Conservation (phyloP, 2,797 vertebrate genomes). For the Chanos chanos region DNA sequence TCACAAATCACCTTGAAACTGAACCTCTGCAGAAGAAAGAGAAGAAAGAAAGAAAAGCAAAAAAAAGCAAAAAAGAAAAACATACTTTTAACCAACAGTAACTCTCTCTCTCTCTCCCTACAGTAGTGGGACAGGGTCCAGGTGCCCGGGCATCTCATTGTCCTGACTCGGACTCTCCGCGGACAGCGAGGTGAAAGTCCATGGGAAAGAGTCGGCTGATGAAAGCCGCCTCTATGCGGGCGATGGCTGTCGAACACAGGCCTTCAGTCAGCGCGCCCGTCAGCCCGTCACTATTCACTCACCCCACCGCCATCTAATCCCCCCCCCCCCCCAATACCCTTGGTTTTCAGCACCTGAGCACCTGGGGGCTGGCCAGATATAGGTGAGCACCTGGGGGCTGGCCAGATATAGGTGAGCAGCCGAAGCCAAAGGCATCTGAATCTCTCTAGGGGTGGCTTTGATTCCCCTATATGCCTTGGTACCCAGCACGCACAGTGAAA, state of each 20-base stretch:
- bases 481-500: constrained; percentile 16
- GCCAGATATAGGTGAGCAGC: constrained; percentile 48
- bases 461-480: constrained; percentile 43
- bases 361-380: constrained; percentile 56
- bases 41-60: not conserved
- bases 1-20: too few relatives aligned
- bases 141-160: constrained; percentile 52
- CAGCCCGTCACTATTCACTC: constrained; percentile 56
- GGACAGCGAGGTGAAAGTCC: constrained; percentile 30
- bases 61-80: not conserved
- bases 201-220: constrained; percentile 58
- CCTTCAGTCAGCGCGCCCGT: constrained; percentile 46
- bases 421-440: constrained; percentile 52
- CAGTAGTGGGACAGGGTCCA: constrained; percentile 36
- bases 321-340: too few relatives aligned
- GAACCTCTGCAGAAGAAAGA: too few relatives aligned
- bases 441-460: constrained; percentile 42
- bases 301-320: constrained; percentile 53
- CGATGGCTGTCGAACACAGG: constrained; percentile 44
- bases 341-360: constrained; percentile 60
- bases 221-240: constrained; percentile 63
- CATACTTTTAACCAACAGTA: not conserved
- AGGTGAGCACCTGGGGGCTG: constrained; percentile 51
- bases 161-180: constrained; percentile 36
- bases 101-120: not conserved